Evolutionary conservation across 1,140 invertebrate species (phyloP), one percentile per base, ranked within the genome.

Genomic region (Cepaea nemoralis): DNA sequence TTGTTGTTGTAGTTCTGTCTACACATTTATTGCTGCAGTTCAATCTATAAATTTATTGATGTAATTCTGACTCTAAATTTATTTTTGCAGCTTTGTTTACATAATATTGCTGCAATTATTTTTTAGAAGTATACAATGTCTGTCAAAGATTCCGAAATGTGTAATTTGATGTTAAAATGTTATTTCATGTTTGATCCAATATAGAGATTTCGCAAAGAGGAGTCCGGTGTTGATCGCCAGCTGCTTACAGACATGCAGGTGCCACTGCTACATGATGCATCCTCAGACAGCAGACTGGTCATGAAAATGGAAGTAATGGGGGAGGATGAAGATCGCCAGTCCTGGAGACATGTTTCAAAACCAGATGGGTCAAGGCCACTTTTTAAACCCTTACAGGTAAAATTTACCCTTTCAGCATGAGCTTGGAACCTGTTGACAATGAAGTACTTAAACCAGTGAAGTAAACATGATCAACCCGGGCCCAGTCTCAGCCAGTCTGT

Each of bases 341-440:
- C 1, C 39, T 80, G 78, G 78, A 48, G 78, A 42, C 78, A 80
- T 45, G 59, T 80, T 6, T 42, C 31, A 16, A 71, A 69, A 22
- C 69, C 78, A 27, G 69, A n/a, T 80, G 78, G 67, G 16, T 66
- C 33, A 19, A 50, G 69, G 14, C 78, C 45, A 37, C 48, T 80
- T 42, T 80, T 80, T 42, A 80, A 80, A 59, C 33, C 78, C 6
- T 45, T 80, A n/a, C 78, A 80, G 78, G 78, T 80, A n/a, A 24
- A 71, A n/a, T n/a, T n/a, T n/a, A n/a, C n/a, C n/a, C n/a, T n/a
- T n/a, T n/a, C n/a, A n/a, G n/a, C n/a, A n/a, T n/a, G n/a, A n/a
- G n/a, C n/a, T n/a, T n/a, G n/a, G n/a, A n/a, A n/a, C n/a, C n/a
- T n/a, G n/a, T n/a, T n/a, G n/a, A n/a, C n/a, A n/a, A n/a, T n/a